Evolutionary conservation across 2,797 vertebrate species (phyloP).

Genomic region (Euthynnus affinis): DNA sequence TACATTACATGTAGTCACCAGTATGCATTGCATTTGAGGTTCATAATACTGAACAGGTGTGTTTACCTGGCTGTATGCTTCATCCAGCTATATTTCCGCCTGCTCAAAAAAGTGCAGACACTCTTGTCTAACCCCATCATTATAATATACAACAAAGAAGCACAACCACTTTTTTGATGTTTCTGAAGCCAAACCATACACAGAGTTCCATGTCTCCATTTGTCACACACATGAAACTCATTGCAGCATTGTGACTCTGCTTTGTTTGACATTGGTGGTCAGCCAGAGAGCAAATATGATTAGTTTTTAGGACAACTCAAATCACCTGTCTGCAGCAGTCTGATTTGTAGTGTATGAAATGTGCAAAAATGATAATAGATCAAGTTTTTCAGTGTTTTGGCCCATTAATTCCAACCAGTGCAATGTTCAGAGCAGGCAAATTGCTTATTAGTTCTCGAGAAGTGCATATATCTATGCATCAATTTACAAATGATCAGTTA

Average conservation of each 20-base stretch:
- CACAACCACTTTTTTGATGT: not conserved
- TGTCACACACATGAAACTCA: not conserved
- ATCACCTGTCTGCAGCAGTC: not conserved
- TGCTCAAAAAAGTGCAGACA: conserved; percentile 7
- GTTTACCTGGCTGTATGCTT: conserved; percentile 19
- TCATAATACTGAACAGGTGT: conserved; percentile 9
- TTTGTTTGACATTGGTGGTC: conserved; percentile 1
- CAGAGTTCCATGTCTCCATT: not conserved
- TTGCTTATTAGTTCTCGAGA: too few relatives aligned
- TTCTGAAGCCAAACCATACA: not conserved
- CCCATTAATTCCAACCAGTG: not conserved
- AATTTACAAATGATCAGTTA: too few relatives aligned
- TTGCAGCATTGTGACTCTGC: not conserved
- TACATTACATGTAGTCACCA: not conserved
- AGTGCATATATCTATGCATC: too few relatives aligned
- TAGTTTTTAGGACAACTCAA: not conserved
- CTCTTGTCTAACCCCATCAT: not conserved
- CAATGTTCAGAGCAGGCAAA: too few relatives aligned
- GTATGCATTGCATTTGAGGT: not conserved
- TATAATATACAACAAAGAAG: not conserved
- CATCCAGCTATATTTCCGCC: not conserved
- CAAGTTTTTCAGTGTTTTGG: not conserved
- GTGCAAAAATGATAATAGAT: too few relatives aligned
- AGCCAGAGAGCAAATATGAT: not conserved
- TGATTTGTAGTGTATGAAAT: not conserved